Evolutionary conservation across 1,140 invertebrate genomes (phyloP).

Genomic region (Papilio polyxenes): DNA sequence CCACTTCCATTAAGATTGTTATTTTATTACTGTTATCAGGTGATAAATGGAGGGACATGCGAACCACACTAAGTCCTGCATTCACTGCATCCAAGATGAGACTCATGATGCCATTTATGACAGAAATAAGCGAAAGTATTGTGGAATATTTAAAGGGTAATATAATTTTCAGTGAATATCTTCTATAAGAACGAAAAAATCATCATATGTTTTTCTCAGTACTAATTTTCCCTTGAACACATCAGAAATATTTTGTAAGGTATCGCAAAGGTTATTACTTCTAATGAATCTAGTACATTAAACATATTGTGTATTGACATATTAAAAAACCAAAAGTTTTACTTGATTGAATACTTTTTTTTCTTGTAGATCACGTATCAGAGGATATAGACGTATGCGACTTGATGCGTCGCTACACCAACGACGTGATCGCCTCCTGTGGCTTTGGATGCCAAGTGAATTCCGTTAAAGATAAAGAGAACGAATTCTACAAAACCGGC

Average conservation of each 20-base stretch:
- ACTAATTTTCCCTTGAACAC: too few species aligned
- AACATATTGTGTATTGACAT: too few species aligned
- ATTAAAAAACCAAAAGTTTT: too few species aligned
- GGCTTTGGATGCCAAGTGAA: slow-evolving; percentile 82
- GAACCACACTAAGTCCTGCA: slow-evolving; percentile 81
- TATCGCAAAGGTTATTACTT: too few species aligned
- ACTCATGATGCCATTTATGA: slow-evolving; percentile 63
- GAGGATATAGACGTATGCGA: slow-evolving; percentile 59
- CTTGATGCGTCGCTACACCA: slow-evolving; percentile 76
- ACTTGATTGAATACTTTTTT: too few species aligned
- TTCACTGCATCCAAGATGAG: slow-evolving; percentile 83
- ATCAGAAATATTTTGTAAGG: too few species aligned
- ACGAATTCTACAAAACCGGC: slow-evolving; percentile 80
- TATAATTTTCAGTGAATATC: neutral
- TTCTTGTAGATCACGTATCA: slow-evolving; percentile 43
- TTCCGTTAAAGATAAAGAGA: slow-evolving; percentile 79
- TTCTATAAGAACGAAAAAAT: neutral
- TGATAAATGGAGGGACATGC: slow-evolving; percentile 57
- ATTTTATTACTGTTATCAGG: slow-evolving; percentile 53
- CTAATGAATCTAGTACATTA: too few species aligned
- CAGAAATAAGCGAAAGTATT: slow-evolving; percentile 57
- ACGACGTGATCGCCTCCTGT: slow-evolving; percentile 82
- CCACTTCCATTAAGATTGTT: neutral
- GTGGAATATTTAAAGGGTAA: slow-evolving; percentile 59
- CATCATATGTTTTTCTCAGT: too few species aligned